These are phyloP conservation scores for Notiomystis cincta DNA, from an alignment of 2,113 vertebrate genomes.

Conservation along the genomic window DNA sequence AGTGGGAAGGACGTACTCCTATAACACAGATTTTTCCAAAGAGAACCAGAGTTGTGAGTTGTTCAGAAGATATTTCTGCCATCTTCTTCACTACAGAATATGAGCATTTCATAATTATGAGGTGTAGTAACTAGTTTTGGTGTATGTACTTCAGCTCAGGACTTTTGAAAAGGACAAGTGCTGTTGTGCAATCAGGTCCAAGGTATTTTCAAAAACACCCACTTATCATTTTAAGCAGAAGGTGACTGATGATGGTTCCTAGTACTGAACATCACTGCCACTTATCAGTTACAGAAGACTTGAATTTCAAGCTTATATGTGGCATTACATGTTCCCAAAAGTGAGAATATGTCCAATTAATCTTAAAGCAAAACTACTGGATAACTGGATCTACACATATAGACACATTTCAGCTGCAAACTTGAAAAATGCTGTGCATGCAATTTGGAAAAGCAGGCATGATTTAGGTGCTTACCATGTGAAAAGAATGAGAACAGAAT, in stretches of 20 bases:
- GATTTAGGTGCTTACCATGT: background rate
- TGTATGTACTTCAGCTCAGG: background rate
- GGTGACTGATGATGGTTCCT: background rate
- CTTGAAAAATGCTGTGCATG: background rate
- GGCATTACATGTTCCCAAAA: background rate
- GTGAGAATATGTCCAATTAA: background rate
- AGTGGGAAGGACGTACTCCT: background rate
- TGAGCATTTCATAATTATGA: background rate
- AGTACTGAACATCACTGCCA: background rate
- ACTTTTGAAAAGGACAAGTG: background rate
- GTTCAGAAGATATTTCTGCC: background rate
- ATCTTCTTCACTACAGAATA: background rate
- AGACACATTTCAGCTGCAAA: background rate
- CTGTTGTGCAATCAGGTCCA: background rate
- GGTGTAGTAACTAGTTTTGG: background rate
- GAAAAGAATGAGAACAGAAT: background rate
- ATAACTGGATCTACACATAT: background rate
- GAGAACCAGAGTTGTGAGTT: background rate
- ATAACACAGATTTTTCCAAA: background rate
- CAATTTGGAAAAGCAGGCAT: background rate
- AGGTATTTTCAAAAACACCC: background rate
- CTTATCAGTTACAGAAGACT: background rate
- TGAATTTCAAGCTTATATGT: background rate
- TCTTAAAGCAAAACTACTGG: background rate
- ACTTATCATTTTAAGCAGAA: background rate